Evolutionary conservation across 2,888 invertebrate species (phyloP), one percentile per base, ranked within the genome.

Genomic region (Nowickia ferox): DNA sequence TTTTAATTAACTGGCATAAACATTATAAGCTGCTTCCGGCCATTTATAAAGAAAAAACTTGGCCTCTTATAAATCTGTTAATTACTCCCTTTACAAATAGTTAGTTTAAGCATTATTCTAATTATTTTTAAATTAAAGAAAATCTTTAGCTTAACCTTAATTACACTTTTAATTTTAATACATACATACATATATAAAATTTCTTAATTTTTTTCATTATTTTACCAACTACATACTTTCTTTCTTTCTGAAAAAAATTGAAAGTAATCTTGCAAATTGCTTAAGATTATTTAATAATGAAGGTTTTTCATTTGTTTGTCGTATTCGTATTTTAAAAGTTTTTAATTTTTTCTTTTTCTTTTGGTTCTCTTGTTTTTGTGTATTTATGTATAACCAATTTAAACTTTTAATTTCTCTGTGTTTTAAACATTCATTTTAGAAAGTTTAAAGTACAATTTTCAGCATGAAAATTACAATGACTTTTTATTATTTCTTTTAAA

Each of bases 391-490:
- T n/a, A 66, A 30, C 38, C 51, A 30, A 17, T 57, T 48, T 44
- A n/a, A 40, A 65, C 55, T 71, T 76, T 65, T 65, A 9, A 59
- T 66, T 42, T 77, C 44, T 72, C 61, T 65, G 22, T 76, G 13
- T 63, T 17, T 17, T 19, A 53, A 53, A 30, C 51, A 38, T 55
- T 66, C 48, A 11, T 61, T 82, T 83, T 77, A 83, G 83, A 83
- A 77, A 83, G 83, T 83, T 75, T 44, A 57, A 66, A 66, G 66
- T 53, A 72, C 42, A 66, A 51, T 46, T 76, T 83, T 72, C 55
- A 72, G 66, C 72, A 72, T 83, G 77, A 77, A 83, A 82, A 77
- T 71, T 82, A 71, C 76, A 82, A 83, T 83, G 77, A 72, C 66
- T 83, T 77, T 59, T 72, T 59, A 22, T 72, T 83, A 44, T 72